These are phyloP conservation scores for Dorcus hopei DNA, from an alignment of 2,888 invertebrate species.

Conservation along the genomic window DNA sequence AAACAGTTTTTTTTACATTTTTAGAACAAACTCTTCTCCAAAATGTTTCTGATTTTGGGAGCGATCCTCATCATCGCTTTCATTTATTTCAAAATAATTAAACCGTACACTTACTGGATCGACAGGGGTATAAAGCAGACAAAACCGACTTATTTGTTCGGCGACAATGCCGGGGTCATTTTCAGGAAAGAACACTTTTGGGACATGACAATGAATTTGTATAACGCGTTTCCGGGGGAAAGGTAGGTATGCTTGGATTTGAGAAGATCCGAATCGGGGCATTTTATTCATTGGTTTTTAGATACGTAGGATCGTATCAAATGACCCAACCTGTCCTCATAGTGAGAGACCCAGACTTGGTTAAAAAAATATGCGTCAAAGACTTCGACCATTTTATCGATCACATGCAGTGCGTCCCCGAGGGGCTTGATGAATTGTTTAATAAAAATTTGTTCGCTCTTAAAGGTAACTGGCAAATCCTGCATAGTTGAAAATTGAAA, in stretches of 20 bases:
- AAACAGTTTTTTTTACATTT: too few relatives aligned
- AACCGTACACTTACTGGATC: constrained; percentile 18
- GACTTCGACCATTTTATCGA: constrained; percentile 62
- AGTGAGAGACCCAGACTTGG: constrained; percentile 55
- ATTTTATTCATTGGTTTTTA: neutral
- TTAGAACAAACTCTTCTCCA: too few relatives aligned
- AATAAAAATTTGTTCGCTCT: constrained; percentile 40
- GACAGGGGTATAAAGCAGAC: constrained; percentile 13
- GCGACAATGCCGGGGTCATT: constrained; percentile 13
- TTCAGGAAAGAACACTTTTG: constrained; percentile 8
- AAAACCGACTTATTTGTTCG: constrained; percentile 18
- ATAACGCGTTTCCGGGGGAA: constrained; percentile 12
- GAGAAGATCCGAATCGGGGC: too few relatives aligned
- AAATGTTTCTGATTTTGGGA: too few relatives aligned
- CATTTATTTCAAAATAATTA: constrained; percentile 6
- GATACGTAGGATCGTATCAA: constrained; percentile 32
- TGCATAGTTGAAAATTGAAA: neutral
- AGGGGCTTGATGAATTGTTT: constrained; percentile 49
- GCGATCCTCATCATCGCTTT: neutral
- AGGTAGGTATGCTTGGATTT: constrained; percentile 5
- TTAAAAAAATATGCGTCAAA: constrained; percentile 56
- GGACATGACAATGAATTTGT: constrained; percentile 8
- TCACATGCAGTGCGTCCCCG: constrained; percentile 27
- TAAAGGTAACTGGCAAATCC: constrained; percentile 2
- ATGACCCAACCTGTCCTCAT: constrained; percentile 48